Base-by-base conservation (phyloP, 2,797 vertebrate genomes). In the Schizopygopsis pylzovi region DNA sequence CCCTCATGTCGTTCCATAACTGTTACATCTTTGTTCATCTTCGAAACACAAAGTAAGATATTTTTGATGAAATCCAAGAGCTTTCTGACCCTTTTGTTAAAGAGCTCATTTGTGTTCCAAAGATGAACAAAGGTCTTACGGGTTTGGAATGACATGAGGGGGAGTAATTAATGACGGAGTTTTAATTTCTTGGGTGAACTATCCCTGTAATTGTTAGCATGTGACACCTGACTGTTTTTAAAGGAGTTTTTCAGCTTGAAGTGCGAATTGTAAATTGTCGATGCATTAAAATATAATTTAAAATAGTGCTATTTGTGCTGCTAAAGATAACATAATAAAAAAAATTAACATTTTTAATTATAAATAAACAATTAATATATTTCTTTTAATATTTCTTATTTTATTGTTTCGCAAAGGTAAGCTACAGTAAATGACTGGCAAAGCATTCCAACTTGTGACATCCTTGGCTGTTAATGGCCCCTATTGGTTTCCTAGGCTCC, bases 401-500 rank as follows among this genome's bases (percentile, higher is more conserved):
- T 25, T 45, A 45, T 72, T 72, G 12, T 45, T 72, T 45, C 15
- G 41, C 0, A 72, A 72, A 71, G 33, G 5, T 25, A 45, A 7
- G 70, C 41, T 45, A 72, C 22, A 12, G 22, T 45, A 25, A 72
- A 72, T 72, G 6, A 47, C 56, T 79, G 54, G 13, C 37, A 18
- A n/a, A 61, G 56, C 39, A 45, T 43, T 79, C n/a, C 37, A 43
- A 39, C 4, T 79, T 61, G 37, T 61, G 54, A 25, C 4, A 39
- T 56, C 63, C 25, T 67, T 18, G 63, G 28, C 28, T 67, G 18
- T 67, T 37, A 67, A 37, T 67, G 63, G 37, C 63, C 28, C 63
- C 28, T 67, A 67, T 37, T 67, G 43, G 67, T 70, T 83, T 43
- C 72, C 49, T 79, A 87, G 89, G 75, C 13, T 49, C 73, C 0